Base-by-base conservation (phyloP, 1,140 invertebrate species). In the Drosophila prosaltans region DNA sequence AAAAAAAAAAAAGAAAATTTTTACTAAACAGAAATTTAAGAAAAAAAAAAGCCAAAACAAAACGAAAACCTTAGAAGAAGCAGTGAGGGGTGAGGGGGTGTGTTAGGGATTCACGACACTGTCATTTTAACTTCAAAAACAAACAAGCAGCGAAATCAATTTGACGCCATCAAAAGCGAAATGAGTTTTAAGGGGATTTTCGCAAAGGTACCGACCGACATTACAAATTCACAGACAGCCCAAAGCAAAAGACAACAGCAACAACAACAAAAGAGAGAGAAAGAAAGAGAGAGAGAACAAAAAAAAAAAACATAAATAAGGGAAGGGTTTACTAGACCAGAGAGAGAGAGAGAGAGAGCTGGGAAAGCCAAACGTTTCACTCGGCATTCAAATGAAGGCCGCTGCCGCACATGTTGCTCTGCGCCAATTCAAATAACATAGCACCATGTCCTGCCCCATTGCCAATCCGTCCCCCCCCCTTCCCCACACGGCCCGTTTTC, bases 111-210 rank as follows among this genome's bases (percentile, higher is more conserved):
- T 24, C 45, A 48, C 16, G 16, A 48, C 24, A 51, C 45, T 51
- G 21, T 51, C 45, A 51, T 51, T 74, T 85, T 61, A 69, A 58
- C 28, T 78, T 40, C 39, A 26, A 67, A 76, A 79, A 81, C 62
- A 75, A 73, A 71, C 70, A 59, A 70, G 69, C 68, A 78, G 71
- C 67, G 63, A 80, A 89, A 89, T 88, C 83, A 88, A 88, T 89
- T 88, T 83, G 58, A 67, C 58, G 84, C 74, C 73, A 78, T 74
- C 77, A 72, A 80, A 51, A 71, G 70, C 77, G 63, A 88, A 88
- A 88, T 83, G 80, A 88, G 83, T 89, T 88, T 88, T 70, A 43
- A 40, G 16, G 59, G 73, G 83, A 84, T 88, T 86, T 81, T 57
- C 63, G 54, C 8, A 60, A 74, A 78, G 79, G 82, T 85, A 64